phyloP scores from a whole-genome alignment of 2,113 vertebrate genomes.

The Athene cunicularia region DNA sequence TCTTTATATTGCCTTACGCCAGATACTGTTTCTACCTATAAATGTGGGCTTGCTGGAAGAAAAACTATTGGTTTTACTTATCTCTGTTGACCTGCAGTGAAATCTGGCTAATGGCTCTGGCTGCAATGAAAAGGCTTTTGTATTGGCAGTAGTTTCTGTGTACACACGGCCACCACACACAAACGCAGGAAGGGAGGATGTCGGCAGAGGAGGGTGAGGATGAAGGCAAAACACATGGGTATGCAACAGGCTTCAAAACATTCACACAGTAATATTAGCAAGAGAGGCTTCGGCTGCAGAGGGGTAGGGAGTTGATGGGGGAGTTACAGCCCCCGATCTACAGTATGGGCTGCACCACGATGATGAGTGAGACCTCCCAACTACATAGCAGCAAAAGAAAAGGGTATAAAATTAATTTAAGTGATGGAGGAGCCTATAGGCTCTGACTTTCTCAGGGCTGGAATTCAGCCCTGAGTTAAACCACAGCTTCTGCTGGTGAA shows the following conservation, averaged over 20 bases:
- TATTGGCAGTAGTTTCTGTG: background rate
- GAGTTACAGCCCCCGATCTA: background rate
- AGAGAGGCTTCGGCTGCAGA: background rate
- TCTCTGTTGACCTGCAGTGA: background rate
- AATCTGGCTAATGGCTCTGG: background rate
- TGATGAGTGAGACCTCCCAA: background rate
- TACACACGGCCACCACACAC: background rate
- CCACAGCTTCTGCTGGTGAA: background rate
- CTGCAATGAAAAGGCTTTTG: background rate
- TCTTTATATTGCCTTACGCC: background rate
- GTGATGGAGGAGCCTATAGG: background rate
- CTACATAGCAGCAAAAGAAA: background rate
- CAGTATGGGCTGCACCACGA: fast-evolving
- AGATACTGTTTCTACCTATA: background rate
- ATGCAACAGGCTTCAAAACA: fast-evolving
- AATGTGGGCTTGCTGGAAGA: background rate
- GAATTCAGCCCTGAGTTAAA: background rate
- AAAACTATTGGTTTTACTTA: constrained; percentile 1
- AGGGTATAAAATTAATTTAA: background rate
- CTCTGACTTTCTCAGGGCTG: background rate
- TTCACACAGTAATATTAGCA: background rate
- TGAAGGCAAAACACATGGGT: background rate
- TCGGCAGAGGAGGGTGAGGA: background rate
- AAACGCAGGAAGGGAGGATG: background rate
- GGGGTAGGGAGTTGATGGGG: fast-evolving